A percentile compares a stretch with the other conserved stretches of the same genome.
Conservation (phyloP, 2,888 invertebrate species). For the Tachina grossa region DNA sequence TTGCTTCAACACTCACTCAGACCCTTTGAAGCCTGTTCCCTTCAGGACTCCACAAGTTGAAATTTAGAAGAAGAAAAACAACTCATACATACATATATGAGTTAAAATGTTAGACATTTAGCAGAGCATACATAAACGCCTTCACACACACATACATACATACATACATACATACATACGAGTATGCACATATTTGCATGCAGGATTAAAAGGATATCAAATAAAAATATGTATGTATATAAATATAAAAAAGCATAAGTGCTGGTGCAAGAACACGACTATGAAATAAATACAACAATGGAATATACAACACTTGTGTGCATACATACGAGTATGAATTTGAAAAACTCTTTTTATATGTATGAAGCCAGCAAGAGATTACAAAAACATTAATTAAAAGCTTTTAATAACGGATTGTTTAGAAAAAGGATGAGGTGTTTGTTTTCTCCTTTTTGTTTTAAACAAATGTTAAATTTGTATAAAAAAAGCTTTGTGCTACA, state of each 20-base stretch:
- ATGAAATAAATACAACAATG: conserved; percentile 1
- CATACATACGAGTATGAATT: neutral
- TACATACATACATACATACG: neutral
- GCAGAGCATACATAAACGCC: conserved; percentile 66
- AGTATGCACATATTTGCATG: neutral
- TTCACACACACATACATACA: conserved; percentile 32
- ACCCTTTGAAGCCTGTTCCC: neutral
- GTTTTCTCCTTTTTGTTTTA: conserved; percentile 18
- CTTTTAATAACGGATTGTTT: conserved; percentile 63
- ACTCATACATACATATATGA: neutral
- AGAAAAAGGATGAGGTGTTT: conserved; percentile 46
- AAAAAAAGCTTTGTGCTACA: neutral
- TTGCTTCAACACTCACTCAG: neutral
- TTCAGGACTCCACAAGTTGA: conserved; percentile 6
- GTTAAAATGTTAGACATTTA: conserved; percentile 53
- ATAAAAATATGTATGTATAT: neutral
- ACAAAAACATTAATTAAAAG: conserved; percentile 66
- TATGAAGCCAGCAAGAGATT: conserved; percentile 20
- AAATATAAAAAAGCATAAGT: conserved; percentile 40
- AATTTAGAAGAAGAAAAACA: conserved; percentile 25
- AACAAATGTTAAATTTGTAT: neutral
- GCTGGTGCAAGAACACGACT: conserved; percentile 42
- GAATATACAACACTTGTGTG: neutral
- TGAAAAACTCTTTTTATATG: conserved; percentile 21
- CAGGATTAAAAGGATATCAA: conserved; percentile 30